Percentiles rank a stretch among this genome's conserved stretches.
Conservation (phyloP, 1,140 invertebrate genomes). For the Andrena cerasifolii region DNA sequence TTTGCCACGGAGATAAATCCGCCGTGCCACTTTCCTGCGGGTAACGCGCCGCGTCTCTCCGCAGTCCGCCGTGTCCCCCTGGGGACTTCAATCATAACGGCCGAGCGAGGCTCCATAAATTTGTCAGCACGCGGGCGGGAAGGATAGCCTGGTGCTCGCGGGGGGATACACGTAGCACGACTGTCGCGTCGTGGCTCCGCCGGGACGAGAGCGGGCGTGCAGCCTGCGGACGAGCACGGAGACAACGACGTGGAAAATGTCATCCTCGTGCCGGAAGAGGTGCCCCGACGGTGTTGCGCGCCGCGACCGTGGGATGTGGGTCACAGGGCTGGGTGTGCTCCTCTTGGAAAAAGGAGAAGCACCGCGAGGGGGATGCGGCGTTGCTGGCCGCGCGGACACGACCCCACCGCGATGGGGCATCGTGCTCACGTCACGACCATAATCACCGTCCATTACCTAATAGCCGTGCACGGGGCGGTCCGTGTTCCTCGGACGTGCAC, state of each 20-base stretch:
- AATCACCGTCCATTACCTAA: constrained; percentile 73
- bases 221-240: constrained; percentile 1
- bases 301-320: constrained; percentile 75
- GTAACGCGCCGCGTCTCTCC: not conserved
- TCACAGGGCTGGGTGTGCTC: constrained; percentile 71
- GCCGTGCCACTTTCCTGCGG: constrained; percentile 43
- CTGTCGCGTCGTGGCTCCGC: constrained; percentile 27
- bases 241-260: constrained; percentile 66
- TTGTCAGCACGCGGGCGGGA: constrained; percentile 48
- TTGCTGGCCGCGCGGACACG: not conserved
- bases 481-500: constrained; percentile 58
- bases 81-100: constrained; percentile 60
- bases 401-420: constrained; percentile 47
- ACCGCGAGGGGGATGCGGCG: constrained; percentile 18
- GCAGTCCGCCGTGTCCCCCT: constrained; percentile 16
- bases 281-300: constrained; percentile 33
- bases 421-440: constrained; percentile 63
- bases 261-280: constrained; percentile 71
- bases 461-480: constrained; percentile 48
- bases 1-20: constrained; percentile 40
- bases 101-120: constrained; percentile 56
- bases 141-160: too few relatives aligned
- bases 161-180: constrained; percentile 38
- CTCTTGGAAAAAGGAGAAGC: constrained; percentile 57
- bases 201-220: constrained; percentile 11